Evolutionary conservation across 2,888 invertebrate genomes (phyloP).

Genomic region (Desoria tigrina): DNA sequence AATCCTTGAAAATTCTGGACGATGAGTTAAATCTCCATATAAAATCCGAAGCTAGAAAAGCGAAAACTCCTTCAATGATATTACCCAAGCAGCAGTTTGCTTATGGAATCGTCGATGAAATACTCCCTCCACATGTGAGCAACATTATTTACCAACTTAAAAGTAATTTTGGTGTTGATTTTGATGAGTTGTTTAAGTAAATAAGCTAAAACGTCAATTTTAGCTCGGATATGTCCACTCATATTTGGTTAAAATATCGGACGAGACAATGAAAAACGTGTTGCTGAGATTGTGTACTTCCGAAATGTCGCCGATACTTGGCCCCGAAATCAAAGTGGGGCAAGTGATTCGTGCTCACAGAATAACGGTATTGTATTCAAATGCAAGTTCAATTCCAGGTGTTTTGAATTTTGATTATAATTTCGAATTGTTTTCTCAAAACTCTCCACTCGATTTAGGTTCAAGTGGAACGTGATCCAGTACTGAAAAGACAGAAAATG

Average conservation of each 20-base stretch:
- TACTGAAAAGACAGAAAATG: conserved; percentile 13
- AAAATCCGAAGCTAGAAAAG: background rate
- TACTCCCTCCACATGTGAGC: conserved; percentile 11
- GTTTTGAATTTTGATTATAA: background rate
- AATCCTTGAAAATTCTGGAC: conserved; percentile 16
- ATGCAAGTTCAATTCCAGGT: background rate
- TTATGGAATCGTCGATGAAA: conserved; percentile 24
- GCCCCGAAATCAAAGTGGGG: conserved; percentile 28
- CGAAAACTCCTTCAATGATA: conserved; percentile 2
- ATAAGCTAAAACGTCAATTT: background rate
- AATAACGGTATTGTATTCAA: conserved; percentile 15
- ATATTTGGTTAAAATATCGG: conserved; percentile 25
- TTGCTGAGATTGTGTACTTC: conserved; percentile 18
- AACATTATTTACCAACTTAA: background rate
- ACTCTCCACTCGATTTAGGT: conserved; percentile 16
- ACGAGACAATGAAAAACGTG: conserved; percentile 24
- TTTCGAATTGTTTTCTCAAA: background rate
- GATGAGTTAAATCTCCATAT: background rate
- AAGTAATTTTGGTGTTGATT: conserved; percentile 1
- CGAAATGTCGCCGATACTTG: background rate
- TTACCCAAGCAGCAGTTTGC: conserved; percentile 7
- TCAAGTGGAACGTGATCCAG: conserved; percentile 30
- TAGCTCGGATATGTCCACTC: conserved; percentile 15
- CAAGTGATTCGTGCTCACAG: conserved; percentile 32
- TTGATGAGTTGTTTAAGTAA: too few species aligned